Base-by-base conservation (phyloP, 2,797 vertebrate genomes). In the Rhinella marina region DNA sequence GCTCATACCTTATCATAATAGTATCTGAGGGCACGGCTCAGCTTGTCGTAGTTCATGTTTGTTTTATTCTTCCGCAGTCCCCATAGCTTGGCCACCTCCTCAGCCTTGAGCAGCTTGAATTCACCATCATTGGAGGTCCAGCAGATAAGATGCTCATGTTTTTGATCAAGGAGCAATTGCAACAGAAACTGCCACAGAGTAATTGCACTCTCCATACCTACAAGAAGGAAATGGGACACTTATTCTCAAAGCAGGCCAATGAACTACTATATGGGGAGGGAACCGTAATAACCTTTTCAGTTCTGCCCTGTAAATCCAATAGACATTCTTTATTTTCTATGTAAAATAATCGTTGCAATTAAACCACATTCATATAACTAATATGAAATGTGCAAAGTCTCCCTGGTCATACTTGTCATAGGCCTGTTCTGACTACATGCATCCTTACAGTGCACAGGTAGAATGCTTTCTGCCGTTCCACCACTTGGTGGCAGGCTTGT, bases 131-230 rank as follows among this genome's bases (percentile, higher is more conserved):
- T 97, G 79, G 98, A 99, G 0, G 98, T 99, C 98, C 98, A 99
- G 94, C 98, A 98, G 95, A 99, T 99, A 91, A 99, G 95, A 88
- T 99, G 97, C 89, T 99, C 97, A 76, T 99, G 97, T 85, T 97
- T 99, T 93, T 98, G 97, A 94, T 99, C 97, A 68, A 99, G 94
- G 91, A 99, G 95, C 92, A 99, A 94, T 94, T 99, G 98, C 94
- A 99, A 96, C 93, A 99, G 96, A 95, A 99, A 99, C 96, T 99
- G 98, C 98, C 98, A 99, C 94, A 99, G 95, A 1, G 98, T 99
- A 95, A 99, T 98, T 93, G 98, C 97, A 94, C 97, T 99, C 97
- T 99, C 98, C 98, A 98, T 99, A 93, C 94, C 94, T 98, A 93
- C 16, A 93, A 90, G 23, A 66, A 86, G 92, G 86, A 91, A 91